Base-by-base conservation (phyloP, 1,140 invertebrate species). In the Drosophila pseudoobscura region DNA sequence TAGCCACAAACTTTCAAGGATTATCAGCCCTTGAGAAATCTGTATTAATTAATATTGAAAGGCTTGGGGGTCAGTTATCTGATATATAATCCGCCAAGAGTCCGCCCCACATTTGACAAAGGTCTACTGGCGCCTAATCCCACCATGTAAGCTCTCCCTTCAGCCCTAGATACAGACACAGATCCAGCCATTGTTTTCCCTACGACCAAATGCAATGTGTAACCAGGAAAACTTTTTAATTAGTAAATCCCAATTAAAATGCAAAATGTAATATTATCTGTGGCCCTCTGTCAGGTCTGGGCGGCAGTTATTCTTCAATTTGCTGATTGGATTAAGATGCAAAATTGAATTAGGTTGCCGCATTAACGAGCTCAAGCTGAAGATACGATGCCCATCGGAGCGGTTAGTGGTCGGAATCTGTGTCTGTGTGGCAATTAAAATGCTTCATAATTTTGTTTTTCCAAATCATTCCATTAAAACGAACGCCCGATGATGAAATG, bases 341-440 rank as follows among this genome's bases (percentile, higher is more conserved):
- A 43, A 88, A 85, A 87, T 85, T 85, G 74, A 85, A 85, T 85
- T 88, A 88, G 68, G 83, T 87, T 71, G 78, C 70, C 78, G 83
- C 73, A 87, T 80, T 74, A 74, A 71, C 69, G 49, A 80, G 60
- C 63, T 26, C 20, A 20, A 77, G 55, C 51, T 51, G 61, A 66
- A 45, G 31, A 58, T 20, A 15, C 17, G 31, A 58, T n/a, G 26
- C 17, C 17, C 39, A 56, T 43, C 17, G 20, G 22, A 26, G 54
- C 22, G 26, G 22, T 26, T 15, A 6, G 8, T 9, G 41, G 11
- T 2, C 11, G 47, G 39, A 74, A 80, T 74, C 73, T 74, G 50
- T 62, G 6, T 26, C 24, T 26, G 24, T 59, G 62, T 72, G 51
- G 45, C 49, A 84, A 76, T 79, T 71, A 52, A 50, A 56, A 65